Evolutionary conservation across 2,797 vertebrate genomes (phyloP), one percentile per base, ranked within the genome.

Genomic region (Sebastes elongatus): DNA sequence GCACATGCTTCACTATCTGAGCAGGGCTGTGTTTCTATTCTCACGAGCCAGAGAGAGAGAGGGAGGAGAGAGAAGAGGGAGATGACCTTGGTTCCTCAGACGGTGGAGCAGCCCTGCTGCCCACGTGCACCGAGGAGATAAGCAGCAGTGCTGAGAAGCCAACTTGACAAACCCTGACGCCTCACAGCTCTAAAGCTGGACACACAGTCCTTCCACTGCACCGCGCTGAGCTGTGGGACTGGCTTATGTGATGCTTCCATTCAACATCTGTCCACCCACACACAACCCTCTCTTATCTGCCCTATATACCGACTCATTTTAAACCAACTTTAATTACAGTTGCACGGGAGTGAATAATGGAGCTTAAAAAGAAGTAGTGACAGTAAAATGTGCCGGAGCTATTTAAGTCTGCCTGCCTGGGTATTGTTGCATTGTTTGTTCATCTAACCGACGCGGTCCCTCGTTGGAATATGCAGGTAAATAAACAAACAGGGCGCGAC

Each of bases 91-190:
- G 69, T 69, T 71, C 49, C 46, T 38, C 57, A 78, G 77, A 74
- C 72, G 75, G 67, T 32, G 53, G 46, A 76, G 57, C 25, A 0
- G 63, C 9, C 53, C 27, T 1, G 8, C 63, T 76, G 65, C 67
- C 78, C 81, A 74, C 56, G 22, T 89, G 88, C 57, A 30, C 28
- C 0, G 33, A 56, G 55, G 67, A 88, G 88, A 91, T 90, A 92
- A 89, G 89, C 82, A 46, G 60, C 78, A 55, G 55, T 25, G 85
- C 81, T 80, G 72, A 81, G 78, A 33, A 87, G 76, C 67, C 63
- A 57, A 72, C 79, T 71, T 78, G 74, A 80, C 83, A 84, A 80
- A 88, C 75, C 63, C 76, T 46, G 76, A 78, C 7, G 42, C 65
- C 82, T 66, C 74, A 76, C 55, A n/a, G 28, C 65, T 76, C 35